A percentile compares a stretch with the other conserved stretches of the same genome.
Conservation (phyloP, 1,140 invertebrate genomes). For the Amyelois transitella region DNA sequence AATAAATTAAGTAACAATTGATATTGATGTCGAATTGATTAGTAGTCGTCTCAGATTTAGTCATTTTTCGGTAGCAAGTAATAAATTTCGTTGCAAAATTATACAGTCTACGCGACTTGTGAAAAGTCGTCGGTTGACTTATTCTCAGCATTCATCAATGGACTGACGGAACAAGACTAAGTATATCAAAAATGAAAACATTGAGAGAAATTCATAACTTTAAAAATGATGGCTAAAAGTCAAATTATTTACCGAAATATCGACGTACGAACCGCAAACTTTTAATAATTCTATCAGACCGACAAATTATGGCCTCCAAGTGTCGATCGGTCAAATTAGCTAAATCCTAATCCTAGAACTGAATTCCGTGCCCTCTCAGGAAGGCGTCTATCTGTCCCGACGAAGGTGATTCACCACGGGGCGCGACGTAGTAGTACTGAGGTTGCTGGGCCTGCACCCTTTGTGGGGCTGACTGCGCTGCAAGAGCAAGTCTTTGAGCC, state of each 20-base stretch:
- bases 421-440: slow-evolving; percentile 81
- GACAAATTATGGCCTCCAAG: neutral
- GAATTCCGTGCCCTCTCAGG: slow-evolving; percentile 81
- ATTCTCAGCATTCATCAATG: no score
- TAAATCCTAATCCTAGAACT: slow-evolving; percentile 71
- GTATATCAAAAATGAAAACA: no score
- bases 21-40: no score
- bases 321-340: slow-evolving; percentile 30
- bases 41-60: no score
- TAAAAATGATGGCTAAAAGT: no score
- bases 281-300: neutral
- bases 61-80: no score
- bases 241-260: neutral
- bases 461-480: slow-evolving; percentile 59
- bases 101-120: no score
- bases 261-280: neutral
- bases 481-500: slow-evolving; percentile 59
- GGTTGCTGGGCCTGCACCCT: slow-evolving; percentile 50
- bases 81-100: no score
- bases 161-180: no score
- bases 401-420: slow-evolving; percentile 72
- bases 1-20: neutral
- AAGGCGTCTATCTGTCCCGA: slow-evolving; percentile 87
- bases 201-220: no score
- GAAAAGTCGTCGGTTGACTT: no score